Evolutionary conservation across 2,797 vertebrate genomes (phyloP).

Genomic region (Aeoliscus strigatus): DNA sequence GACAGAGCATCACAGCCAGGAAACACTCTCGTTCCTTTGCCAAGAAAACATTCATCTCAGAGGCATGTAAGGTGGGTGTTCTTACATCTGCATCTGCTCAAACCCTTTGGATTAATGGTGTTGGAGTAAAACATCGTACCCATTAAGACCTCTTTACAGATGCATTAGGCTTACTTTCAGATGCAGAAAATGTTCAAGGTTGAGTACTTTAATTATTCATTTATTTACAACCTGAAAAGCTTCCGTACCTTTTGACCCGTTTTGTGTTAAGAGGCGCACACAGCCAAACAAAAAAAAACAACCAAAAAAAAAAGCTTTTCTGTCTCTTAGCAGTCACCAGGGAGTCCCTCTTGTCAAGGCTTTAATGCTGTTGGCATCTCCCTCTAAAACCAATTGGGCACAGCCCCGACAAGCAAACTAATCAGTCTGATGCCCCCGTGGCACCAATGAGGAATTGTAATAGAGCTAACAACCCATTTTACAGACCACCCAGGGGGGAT

Average conservation of each 20-base stretch:
- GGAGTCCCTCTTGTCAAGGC: conserved; percentile 14
- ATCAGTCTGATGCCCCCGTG: conserved; percentile 29
- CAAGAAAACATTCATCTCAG: neutral
- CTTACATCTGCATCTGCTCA: conserved; percentile 3
- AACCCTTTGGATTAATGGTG: conserved; percentile 4
- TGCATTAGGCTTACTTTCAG: conserved; percentile 16
- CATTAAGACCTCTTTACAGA: conserved; percentile 10
- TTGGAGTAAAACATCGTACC: conserved; percentile 9
- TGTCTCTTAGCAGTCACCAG: conserved; percentile 14
- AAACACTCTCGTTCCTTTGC: conserved; percentile 10
- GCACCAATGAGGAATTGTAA: conserved; percentile 42
- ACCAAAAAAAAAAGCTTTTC: conserved; percentile 13
- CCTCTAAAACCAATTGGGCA: conserved; percentile 39
- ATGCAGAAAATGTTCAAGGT: conserved; percentile 14
- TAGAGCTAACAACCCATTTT: conserved; percentile 40
- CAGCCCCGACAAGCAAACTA: conserved; percentile 43
- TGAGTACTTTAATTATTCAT: conserved; percentile 22
- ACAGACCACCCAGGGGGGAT: conserved; percentile 27
- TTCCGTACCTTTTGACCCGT: conserved; percentile 8
- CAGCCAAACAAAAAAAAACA: too few relatives aligned
- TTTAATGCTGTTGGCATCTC: conserved; percentile 28
- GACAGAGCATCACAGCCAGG: conserved; percentile 2
- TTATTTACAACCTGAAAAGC: conserved; percentile 7
- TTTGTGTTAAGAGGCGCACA: conserved; percentile 13
- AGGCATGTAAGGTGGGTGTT: conserved; percentile 8